Conservation (phyloP, 2,888 invertebrate genomes). For the Apantesis nais region DNA sequence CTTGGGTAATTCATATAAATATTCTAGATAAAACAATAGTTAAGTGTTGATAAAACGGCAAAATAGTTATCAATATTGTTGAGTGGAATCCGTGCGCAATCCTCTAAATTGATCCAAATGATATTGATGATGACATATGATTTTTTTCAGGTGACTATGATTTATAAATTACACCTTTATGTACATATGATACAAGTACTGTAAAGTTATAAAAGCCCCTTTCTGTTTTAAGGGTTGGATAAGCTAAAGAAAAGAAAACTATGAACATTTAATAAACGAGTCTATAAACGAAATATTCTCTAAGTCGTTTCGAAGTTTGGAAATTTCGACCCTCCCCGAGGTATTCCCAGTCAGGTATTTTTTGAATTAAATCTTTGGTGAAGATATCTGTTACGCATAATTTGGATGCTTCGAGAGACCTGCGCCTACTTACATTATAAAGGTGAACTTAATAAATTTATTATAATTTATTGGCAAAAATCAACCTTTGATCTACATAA, state of each 20-base stretch:
- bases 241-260: constrained; percentile 20
- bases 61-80: too few relatives aligned
- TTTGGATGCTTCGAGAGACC: constrained; percentile 25
- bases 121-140: too few relatives aligned
- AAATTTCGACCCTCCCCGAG: constrained; percentile 35
- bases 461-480: constrained; percentile 50
- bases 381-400: constrained; percentile 42
- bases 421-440: constrained; percentile 37
- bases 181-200: not conserved
- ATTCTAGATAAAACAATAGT: too few relatives aligned
- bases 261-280: constrained; percentile 40
- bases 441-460: constrained; percentile 47
- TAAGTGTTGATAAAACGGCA: too few relatives aligned
- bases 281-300: constrained; percentile 27
- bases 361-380: constrained; percentile 45
- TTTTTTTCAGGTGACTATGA: too few relatives aligned
- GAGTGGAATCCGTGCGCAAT: not conserved
- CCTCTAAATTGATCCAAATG: not conserved
- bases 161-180: not conserved
- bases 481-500: constrained; percentile 24
- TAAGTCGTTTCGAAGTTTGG: constrained; percentile 37
- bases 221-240: not conserved
- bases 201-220: not conserved
- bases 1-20: too few relatives aligned
- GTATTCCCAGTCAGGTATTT: constrained; percentile 47